Base-by-base conservation (phyloP, 1,140 invertebrate genomes). In the Nephotettix cincticeps region DNA sequence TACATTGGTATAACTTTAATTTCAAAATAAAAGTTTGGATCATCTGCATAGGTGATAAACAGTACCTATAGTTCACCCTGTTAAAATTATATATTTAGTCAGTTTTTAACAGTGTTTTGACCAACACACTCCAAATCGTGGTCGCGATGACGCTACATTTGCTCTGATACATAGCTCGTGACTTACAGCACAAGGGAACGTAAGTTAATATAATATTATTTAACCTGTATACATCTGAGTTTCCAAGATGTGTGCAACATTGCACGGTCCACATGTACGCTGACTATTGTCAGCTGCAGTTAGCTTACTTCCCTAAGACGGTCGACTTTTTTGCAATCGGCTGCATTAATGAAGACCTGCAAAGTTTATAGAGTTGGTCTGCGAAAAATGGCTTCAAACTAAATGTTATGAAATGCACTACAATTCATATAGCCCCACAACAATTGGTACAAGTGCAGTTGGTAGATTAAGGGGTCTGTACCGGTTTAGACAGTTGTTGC, bases 221-320 rank as follows among this genome's bases (percentile, higher is more conserved):
- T 23, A 51, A 51, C 21, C 47, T 51, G 4, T 51, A 51, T n/a
- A 51, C 47, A 51, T 51, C 47, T n/a, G 47, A 51, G 6, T 51
- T 51, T n/a, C 47, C 47, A 51, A n/a, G 17, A 19, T 51, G 4
- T 51, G 47, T 51, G 19, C 47, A 51, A n/a, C 32, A 36, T 36
- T 36, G 32, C 32, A 36, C 32, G 32, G 32, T 36, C 32, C 4
- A 61, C 9, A 61, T 61, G 21, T 61, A 61, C 23, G 56, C 56
- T 21, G 25, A 61, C 13, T 21, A 61, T 28, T 61, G 56, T 29
- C 56, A 28, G 56, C 27, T 61, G 56, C 56, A 61, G 9, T 61
- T 61, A 23, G 2, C 56, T 13, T 27, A 27, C 25, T 14, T 27
- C 9, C 56, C 56, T 21, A 61, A 61, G 13, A 27, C 28, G 21